Evolutionary conservation across 2,888 invertebrate species (phyloP), one percentile per base, ranked within the genome.

Genomic region (Drosophila kambysellisi): DNA sequence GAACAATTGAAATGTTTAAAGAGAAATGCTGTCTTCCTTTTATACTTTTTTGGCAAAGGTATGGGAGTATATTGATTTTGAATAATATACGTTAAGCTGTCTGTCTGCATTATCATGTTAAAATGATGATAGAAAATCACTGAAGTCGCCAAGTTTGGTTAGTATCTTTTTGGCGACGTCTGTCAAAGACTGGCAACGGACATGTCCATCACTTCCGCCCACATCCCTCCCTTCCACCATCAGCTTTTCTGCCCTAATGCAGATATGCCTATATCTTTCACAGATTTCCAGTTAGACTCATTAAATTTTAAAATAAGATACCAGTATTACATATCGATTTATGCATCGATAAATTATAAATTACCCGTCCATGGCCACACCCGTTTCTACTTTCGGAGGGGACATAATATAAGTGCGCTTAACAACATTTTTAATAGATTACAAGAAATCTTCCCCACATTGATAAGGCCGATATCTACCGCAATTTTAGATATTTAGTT

Each of bases 1-100:
- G 25, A 15, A 20, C 67, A 64, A 67, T 75, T 64, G 73, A 58
- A 68, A 58, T 54, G 63, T 63, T 74, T 69, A 37, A 54, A 51
- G 35, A 39, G 52, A 52, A 77, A 74, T 79, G 77, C 82, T 68
- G 67, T 46, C 54, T 8, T 50, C 48, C 62, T 53, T 46, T 56
- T 53, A 63, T 33, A 43, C 63, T 56, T 59, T 62, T 25, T 25
- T 25, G 25, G 25, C 25, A 25, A 25, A 25, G 35, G 6, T 5
- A 5, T 35, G 35, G 41, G n/a, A n/a, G 41, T n/a, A n/a, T n/a
- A 11, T 41, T n/a, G n/a, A 9, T n/a, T 41, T 41, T 41, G 9
- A 41, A 9, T 5, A 11, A 35, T 35, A 5, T 35, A 35, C 35
- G 35, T 5, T 12, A 35, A 12, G 35, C 35, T 35, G 35, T 32